These are phyloP conservation scores for Tetragonula carbonaria DNA, from an alignment of 2,888 invertebrate species.

Conservation along the genomic window DNA sequence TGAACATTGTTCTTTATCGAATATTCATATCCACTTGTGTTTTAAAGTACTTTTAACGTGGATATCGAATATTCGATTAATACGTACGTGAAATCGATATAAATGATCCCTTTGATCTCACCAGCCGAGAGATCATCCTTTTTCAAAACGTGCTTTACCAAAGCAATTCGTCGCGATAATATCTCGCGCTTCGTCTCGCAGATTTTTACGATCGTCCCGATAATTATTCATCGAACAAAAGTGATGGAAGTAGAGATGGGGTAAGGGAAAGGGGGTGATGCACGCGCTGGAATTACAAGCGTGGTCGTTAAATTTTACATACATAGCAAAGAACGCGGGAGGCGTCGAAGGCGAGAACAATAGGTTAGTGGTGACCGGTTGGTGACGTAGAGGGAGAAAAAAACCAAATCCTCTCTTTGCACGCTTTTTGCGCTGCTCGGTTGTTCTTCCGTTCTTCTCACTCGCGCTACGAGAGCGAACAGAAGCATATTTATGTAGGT, in stretches of 20 bases:
- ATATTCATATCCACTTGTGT: no score
- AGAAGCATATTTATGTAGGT: conserved; percentile 61
- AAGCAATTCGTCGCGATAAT: background rate
- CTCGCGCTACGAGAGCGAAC: conserved; percentile 45
- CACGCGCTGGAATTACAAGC: conserved; percentile 21
- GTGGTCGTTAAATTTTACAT: conserved; percentile 43
- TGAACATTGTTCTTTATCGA: background rate
- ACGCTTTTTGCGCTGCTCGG: conserved; percentile 20
- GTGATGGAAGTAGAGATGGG: background rate
- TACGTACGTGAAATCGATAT: no score
- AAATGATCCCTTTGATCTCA: no score
- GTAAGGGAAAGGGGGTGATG: background rate
- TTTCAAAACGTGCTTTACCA: no score
- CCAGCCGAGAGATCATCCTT: no score
- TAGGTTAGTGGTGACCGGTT: conserved; percentile 37
- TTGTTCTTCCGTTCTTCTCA: conserved; percentile 6
- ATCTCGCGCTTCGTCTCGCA: background rate
- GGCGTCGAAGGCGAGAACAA: conserved; percentile 37
- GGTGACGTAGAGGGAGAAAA: conserved; percentile 28
- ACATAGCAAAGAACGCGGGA: background rate
- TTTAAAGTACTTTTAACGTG: no score
- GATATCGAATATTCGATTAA: background rate
- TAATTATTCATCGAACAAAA: background rate
- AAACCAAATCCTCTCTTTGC: conserved; percentile 25
- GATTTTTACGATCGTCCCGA: background rate